These are phyloP conservation scores for Meghimatium bilineatum DNA, from an alignment of 2,888 invertebrate genomes.

Conservation along the genomic window DNA sequence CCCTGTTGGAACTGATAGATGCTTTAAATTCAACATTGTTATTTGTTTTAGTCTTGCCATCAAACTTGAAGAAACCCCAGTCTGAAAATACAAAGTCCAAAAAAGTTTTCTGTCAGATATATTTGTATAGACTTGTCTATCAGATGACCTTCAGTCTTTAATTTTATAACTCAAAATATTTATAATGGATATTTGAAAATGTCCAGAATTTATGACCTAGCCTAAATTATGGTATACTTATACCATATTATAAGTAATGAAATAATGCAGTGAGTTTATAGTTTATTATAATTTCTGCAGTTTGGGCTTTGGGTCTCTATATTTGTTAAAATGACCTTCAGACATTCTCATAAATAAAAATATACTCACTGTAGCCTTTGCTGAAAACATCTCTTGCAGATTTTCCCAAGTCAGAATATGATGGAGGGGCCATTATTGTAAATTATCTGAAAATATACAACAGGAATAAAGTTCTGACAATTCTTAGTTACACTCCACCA, in stretches of 20 bases:
- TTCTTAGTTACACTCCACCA: too few species aligned
- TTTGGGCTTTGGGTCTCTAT: too few species aligned
- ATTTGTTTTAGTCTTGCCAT: conserved; percentile 94
- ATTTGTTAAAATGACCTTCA: not conserved
- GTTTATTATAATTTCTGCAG: too few species aligned
- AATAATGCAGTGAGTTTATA: too few species aligned
- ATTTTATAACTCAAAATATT: too few species aligned
- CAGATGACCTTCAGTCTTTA: not conserved
- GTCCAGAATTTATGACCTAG: too few species aligned
- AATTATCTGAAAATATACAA: conserved; percentile 12
- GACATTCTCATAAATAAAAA: too few species aligned
- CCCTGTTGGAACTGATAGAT: conserved; percentile 92
- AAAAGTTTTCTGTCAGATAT: not conserved
- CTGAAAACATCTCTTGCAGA: conserved; percentile 95
- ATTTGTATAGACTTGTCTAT: not conserved
- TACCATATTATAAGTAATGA: too few species aligned
- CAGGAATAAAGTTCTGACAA: not conserved
- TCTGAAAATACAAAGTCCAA: conserved; percentile 22
- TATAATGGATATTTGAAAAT: too few species aligned
- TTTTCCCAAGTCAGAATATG: conserved; percentile 97
- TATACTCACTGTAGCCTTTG: conserved; percentile 89
- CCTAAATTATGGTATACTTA: too few species aligned
- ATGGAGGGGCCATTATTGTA: conserved; percentile 85
- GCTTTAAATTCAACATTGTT: conserved; percentile 96
- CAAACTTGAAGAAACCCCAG: conserved; percentile 88